These are phyloP conservation scores for Cylindroiulus punctatus DNA, from an alignment of 2,888 invertebrate genomes.

Conservation along the genomic window DNA sequence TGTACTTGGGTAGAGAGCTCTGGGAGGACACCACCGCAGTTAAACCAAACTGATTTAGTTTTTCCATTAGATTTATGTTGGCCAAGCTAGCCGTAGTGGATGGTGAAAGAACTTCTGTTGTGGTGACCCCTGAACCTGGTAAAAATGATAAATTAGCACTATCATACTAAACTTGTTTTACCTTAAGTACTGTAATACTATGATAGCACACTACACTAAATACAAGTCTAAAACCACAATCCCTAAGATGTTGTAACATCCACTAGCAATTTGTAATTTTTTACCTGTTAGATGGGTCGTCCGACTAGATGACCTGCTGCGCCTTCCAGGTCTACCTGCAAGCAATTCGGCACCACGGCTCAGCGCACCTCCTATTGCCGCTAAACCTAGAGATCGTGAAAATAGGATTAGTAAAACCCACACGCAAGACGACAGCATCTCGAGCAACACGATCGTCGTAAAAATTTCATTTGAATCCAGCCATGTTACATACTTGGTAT, in stretches of 20 bases:
- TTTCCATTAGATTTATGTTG: slow-evolving; percentile 73
- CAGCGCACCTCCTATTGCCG: slow-evolving; percentile 15
- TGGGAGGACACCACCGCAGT: slow-evolving; percentile 65
- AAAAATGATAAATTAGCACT: background rate
- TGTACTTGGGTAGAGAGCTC: slow-evolving; percentile 48
- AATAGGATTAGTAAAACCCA: background rate
- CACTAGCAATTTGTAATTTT: background rate
- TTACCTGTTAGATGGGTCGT: slow-evolving; percentile 34
- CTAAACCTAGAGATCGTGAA: slow-evolving; percentile 50
- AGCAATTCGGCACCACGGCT: slow-evolving; percentile 73
- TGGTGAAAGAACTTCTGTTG: slow-evolving; percentile 32
- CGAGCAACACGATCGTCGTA: slow-evolving; percentile 58
- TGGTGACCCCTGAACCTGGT: background rate
- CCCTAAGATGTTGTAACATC: background rate
- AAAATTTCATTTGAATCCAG: slow-evolving; percentile 68
- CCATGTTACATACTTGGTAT: slow-evolving; percentile 69
- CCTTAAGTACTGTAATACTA: too few species aligned
- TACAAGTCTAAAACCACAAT: background rate
- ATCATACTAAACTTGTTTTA: too few species aligned
- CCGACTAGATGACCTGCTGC: slow-evolving; percentile 54
- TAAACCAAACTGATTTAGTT: slow-evolving; percentile 76
- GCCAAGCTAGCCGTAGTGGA: slow-evolving; percentile 59
- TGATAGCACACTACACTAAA: background rate
- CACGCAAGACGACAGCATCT: background rate
- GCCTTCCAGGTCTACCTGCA: slow-evolving; percentile 58